A percentile compares a stretch with the other conserved stretches of the same genome.
Conservation (phyloP, 2,113 vertebrate species). For the Condylura cristata region DNA sequence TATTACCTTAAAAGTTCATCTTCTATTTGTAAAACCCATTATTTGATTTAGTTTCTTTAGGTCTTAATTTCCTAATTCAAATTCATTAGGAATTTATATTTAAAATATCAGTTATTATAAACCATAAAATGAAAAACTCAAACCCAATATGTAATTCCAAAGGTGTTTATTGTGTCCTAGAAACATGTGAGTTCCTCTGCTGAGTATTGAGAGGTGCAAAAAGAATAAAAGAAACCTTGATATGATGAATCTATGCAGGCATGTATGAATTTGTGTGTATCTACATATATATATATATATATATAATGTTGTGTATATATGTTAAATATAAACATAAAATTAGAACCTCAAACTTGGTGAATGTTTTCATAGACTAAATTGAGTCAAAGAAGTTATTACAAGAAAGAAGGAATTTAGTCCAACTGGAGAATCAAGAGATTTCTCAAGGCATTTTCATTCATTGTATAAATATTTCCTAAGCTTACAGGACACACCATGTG, state of each 20-base stretch:
- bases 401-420: constrained; percentile 25
- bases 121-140: background rate
- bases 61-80: background rate
- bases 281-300: too few relatives aligned
- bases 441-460: constrained; percentile 1
- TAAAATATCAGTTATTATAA: background rate
- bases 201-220: background rate
- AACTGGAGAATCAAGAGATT: background rate
- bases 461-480: background rate
- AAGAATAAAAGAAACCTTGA: background rate
- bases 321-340: background rate
- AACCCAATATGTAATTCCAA: background rate
- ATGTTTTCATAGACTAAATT: constrained; percentile 4
- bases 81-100: background rate
- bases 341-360: background rate
- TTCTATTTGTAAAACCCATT: background rate
- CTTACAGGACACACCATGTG: background rate
- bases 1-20: background rate
- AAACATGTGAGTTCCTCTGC: background rate
- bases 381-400: background rate
- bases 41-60: background rate
- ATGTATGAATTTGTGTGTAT: background rate
- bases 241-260: background rate
- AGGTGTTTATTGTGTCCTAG: background rate
- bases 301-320: background rate